phyloP scores from a whole-genome alignment of 2,888 invertebrate genomes.

The Calameuta idolon region DNA sequence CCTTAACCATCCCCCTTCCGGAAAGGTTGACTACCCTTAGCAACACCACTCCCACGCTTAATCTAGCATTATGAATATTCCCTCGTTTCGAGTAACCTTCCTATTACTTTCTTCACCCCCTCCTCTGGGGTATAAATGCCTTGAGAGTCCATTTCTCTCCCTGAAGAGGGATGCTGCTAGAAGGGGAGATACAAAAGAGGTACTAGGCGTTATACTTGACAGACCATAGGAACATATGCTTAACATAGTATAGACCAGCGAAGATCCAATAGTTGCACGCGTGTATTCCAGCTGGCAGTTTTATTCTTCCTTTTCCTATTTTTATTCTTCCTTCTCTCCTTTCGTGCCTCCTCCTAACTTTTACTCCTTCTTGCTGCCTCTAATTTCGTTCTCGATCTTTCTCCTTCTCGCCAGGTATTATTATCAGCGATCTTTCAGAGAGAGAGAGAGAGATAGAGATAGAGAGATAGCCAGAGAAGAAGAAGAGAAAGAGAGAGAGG shows the following conservation, averaged over 20 bases:
- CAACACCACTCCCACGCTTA: conserved; percentile 51
- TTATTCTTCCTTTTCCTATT: not conserved
- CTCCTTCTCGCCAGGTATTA: not conserved
- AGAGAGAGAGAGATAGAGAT: not conserved
- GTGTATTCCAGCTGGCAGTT: not conserved
- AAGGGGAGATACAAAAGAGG: not conserved
- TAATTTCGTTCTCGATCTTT: not conserved
- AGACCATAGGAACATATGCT: not conserved
- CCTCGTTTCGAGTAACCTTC: conserved; percentile 36
- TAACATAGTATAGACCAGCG: not conserved
- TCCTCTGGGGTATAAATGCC: not conserved
- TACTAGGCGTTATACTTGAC: not conserved
- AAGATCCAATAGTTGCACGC: not conserved
- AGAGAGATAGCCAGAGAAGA: too few species aligned
- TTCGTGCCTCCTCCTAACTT: not conserved
- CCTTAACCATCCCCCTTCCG: conserved; percentile 24
- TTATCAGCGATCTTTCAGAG: not conserved
- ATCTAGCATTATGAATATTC: conserved; percentile 65
- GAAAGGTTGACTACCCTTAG: conserved; percentile 18
- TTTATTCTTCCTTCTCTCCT: conserved; percentile 2
- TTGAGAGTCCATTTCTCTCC: not conserved
- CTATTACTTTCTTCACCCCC: not conserved
- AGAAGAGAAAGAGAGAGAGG: not conserved
- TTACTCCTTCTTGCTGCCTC: not conserved
- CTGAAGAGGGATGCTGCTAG: not conserved